Conservation (phyloP, 2,797 vertebrate species). For the Nothura maculosa region DNA sequence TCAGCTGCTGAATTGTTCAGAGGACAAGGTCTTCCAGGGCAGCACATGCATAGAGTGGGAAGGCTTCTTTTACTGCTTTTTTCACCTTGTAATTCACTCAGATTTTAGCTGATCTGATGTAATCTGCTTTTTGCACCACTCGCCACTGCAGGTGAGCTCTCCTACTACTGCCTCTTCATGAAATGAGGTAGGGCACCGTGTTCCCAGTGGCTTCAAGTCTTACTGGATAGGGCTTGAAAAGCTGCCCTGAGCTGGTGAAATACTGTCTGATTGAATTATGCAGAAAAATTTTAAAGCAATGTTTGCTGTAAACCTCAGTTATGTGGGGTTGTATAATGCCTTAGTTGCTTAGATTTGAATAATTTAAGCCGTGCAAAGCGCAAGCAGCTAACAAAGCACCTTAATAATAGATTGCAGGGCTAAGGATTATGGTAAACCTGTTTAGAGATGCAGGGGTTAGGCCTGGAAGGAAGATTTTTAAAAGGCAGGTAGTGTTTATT, state of each 20-base stretch:
- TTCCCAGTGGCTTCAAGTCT: not conserved
- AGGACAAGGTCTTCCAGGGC: not conserved
- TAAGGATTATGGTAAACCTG: not conserved
- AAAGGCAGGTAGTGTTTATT: not conserved
- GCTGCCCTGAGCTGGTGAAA: not conserved
- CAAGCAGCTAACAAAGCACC: not conserved
- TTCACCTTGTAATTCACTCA: not conserved
- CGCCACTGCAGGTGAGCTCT: not conserved
- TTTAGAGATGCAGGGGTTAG: not conserved
- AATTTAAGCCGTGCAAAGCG: slow-evolving; percentile 25
- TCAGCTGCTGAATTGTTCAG: not conserved
- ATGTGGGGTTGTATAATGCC: not conserved
- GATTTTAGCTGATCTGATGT: not conserved
- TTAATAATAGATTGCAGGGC: not conserved
- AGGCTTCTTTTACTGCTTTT: not conserved
- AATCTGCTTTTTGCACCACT: not conserved
- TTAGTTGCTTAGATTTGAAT: not conserved
- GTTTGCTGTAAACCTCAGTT: not conserved
- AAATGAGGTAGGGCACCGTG: not conserved
- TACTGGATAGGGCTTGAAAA: not conserved
- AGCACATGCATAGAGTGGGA: not conserved
- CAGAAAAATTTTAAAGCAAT: not conserved
- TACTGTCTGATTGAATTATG: not conserved
- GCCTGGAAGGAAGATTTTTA: not conserved
- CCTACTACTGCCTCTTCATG: not conserved